Percentiles rank a stretch among this genome's conserved stretches.
Conservation (phyloP, 2,113 vertebrate genomes). For the Eulemur rufifrons region DNA sequence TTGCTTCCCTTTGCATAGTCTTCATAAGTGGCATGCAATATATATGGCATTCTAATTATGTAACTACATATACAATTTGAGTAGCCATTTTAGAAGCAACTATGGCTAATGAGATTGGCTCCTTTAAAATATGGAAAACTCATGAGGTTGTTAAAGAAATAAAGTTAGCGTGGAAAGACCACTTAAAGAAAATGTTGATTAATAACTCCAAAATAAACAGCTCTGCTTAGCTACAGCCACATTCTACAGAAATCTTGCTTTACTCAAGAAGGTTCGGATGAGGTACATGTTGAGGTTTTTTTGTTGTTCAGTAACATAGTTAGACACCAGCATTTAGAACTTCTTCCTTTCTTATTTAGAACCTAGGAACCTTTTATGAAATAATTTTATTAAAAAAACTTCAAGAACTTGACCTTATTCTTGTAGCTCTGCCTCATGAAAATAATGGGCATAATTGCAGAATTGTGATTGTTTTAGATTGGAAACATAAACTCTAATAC, state of each 20-base stretch:
- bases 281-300: neutral
- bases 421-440: neutral
- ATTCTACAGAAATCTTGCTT: neutral
- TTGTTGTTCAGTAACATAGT: neutral
- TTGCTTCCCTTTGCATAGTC: neutral
- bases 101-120: neutral
- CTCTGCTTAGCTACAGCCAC: neutral
- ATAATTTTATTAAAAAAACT: neutral
- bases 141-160: neutral
- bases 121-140: constrained; percentile 28
- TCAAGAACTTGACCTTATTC: constrained; percentile 33
- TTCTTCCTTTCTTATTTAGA: neutral
- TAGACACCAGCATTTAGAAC: neutral
- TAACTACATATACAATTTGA: neutral
- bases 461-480: neutral
- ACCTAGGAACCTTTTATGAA: neutral
- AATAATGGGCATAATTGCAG: neutral
- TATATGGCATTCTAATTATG: neutral
- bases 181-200: neutral
- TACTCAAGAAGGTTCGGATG: neutral
- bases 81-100: neutral
- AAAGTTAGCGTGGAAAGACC: neutral
- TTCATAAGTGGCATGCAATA: neutral
- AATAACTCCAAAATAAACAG: neutral
- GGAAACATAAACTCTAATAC: neutral